Evolutionary conservation across 37 sponge, comb jelly and placozoan species (phyloP).

Genomic region (Geodia barretti): DNA sequence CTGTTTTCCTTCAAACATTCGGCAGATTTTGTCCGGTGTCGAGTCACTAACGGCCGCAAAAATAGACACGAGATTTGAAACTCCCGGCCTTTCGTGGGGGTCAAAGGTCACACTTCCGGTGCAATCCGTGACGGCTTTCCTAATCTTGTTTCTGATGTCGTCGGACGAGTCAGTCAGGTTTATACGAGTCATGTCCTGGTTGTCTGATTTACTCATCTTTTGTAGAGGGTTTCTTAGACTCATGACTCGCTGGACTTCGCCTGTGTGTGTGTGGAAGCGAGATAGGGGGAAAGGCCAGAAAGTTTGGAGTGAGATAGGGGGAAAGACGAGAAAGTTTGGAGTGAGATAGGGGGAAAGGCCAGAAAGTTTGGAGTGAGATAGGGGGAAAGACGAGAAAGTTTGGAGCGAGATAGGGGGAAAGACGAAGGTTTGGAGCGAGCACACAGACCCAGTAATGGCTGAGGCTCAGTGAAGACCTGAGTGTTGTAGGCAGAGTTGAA

Average conservation of each 20-base stretch:
- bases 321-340: neutral
- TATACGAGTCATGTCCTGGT: constrained; percentile 53
- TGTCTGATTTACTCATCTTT: constrained; percentile 95
- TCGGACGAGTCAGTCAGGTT: constrained; percentile 81
- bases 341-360: neutral
- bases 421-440: neutral
- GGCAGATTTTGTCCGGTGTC: constrained; percentile 46
- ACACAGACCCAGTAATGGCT: constrained; percentile 64
- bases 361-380: neutral
- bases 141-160: constrained; percentile 61
- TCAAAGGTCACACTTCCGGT: constrained; percentile 56
- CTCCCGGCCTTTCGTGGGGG: constrained; percentile 73
- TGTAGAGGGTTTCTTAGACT: constrained; percentile 75
- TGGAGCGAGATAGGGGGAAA: neutral
- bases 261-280: neutral
- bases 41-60: constrained; percentile 49
- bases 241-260: constrained; percentile 65
- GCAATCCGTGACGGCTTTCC: constrained; percentile 81
- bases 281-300: neutral
- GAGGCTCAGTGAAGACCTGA: constrained; percentile 56
- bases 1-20: constrained; percentile 50
- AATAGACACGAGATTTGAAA: constrained; percentile 75
- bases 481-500: constrained; percentile 65
- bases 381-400: neutral
- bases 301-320: neutral